A percentile compares a stretch with the other conserved stretches of the same genome.
Conservation (phyloP, 2,888 invertebrate species). For the Himalopsyche tibetana region DNA sequence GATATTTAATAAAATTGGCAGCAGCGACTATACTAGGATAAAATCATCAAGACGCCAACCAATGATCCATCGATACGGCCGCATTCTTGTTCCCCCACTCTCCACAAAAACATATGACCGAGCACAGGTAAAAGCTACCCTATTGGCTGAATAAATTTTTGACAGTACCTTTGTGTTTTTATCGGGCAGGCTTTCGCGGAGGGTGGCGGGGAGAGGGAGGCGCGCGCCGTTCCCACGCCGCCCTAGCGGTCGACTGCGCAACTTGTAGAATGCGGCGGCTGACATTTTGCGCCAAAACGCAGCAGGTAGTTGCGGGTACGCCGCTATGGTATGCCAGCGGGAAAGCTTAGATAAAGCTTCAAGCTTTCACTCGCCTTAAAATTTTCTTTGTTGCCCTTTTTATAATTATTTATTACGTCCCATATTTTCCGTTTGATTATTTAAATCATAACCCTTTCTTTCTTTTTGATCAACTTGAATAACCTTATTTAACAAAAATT, state of each 20-base stretch:
- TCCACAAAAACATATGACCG: background rate
- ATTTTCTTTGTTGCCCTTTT: background rate
- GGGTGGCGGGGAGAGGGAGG: slow-evolving; percentile 68
- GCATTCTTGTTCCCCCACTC: slow-evolving; percentile 32
- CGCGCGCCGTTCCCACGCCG: slow-evolving; percentile 71
- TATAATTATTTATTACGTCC: background rate
- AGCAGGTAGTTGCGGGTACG: slow-evolving; percentile 45
- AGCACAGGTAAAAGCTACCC: slow-evolving; percentile 45
- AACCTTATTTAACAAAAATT: too few species aligned
- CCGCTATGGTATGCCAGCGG: background rate
- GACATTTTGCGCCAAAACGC: slow-evolving; percentile 63
- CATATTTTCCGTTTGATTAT: too few species aligned
- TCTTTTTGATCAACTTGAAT: too few species aligned
- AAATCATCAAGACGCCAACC: background rate
- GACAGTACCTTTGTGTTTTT: slow-evolving; percentile 31
- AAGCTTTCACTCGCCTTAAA: background rate
- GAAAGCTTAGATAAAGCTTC: background rate
- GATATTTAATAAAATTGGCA: too few species aligned
- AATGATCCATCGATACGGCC: slow-evolving; percentile 13
- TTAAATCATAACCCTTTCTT: too few species aligned
- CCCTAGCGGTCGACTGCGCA: slow-evolving; percentile 55
- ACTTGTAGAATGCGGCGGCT: slow-evolving; percentile 68
- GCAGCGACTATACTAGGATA: too few species aligned
- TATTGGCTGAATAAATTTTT: slow-evolving; percentile 29
- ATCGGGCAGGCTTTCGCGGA: slow-evolving; percentile 63